phyloP scores from a whole-genome alignment of 2,888 invertebrate species.

The Athrips mouffetella region DNA sequence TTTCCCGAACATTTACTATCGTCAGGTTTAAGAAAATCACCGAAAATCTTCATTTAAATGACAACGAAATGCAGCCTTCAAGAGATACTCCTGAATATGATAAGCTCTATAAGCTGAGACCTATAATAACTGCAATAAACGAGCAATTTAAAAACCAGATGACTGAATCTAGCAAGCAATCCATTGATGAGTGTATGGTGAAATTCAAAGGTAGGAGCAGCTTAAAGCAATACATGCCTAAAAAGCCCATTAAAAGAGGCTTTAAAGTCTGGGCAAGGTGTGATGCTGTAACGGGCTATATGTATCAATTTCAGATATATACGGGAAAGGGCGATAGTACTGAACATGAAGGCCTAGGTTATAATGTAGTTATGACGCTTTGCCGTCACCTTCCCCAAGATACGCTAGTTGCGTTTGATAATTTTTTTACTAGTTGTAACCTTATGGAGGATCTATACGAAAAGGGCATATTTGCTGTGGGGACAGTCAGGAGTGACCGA shows the following conservation, averaged over 20 bases:
- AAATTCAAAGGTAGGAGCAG: conserved; percentile 5
- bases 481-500: conserved; percentile 21
- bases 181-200: conserved; percentile 24
- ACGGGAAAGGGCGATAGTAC: conserved; percentile 11
- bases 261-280: conserved; percentile 18
- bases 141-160: not conserved
- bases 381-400: conserved; percentile 13
- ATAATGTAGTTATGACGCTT: conserved; percentile 11
- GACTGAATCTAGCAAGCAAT: conserved; percentile 13
- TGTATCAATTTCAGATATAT: conserved; percentile 14
- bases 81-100: too few species aligned
- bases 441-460: conserved; percentile 19
- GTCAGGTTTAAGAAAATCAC: too few species aligned
- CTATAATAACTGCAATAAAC: conserved; percentile 1
- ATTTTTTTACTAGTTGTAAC: conserved; percentile 21
- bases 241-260: conserved; percentile 23
- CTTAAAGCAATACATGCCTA: conserved; percentile 24
- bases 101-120: conserved; percentile 16
- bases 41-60: too few species aligned
- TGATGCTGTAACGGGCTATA: conserved; percentile 14
- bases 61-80: too few species aligned
- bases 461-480: conserved; percentile 20
- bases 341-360: conserved; percentile 10
- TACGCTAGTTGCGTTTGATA: conserved; percentile 23
- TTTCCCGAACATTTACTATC: too few species aligned